Conservation (phyloP, 2,797 vertebrate genomes). For the Mormyrus hasselquistii region DNA sequence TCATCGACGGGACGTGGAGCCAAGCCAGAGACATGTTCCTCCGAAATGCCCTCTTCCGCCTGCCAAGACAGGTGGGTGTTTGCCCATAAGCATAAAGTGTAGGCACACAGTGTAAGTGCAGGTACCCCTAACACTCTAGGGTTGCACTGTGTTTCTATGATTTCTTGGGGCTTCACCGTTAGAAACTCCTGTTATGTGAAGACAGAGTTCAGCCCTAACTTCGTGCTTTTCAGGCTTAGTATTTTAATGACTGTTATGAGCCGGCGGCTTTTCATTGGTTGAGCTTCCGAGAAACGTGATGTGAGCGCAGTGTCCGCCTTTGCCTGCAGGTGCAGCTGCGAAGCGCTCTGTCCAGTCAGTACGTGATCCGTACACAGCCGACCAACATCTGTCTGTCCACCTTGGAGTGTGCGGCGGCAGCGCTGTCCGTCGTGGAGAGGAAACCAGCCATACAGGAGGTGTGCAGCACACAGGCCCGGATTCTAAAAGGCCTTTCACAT, state of each 20-base stretch:
- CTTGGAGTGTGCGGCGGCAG: slow-evolving; percentile 86
- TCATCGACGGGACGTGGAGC: slow-evolving; percentile 97
- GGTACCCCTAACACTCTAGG: not conserved
- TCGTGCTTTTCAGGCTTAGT: not conserved
- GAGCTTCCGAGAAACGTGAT: not conserved
- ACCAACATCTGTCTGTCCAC: slow-evolving; percentile 91
- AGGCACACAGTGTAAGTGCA: not conserved
- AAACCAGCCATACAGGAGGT: slow-evolving; percentile 84
- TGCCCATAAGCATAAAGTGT: not conserved
- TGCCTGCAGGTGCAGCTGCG: slow-evolving; percentile 79
- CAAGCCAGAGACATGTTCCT: slow-evolving; percentile 98
- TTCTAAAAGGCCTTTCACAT: too few relatives aligned
- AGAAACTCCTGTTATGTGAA: not conserved
- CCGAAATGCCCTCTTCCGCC: slow-evolving; percentile 82
- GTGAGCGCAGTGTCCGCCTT: not conserved
- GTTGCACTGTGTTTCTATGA: not conserved
- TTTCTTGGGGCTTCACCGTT: not conserved
- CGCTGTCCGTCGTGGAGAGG: slow-evolving; percentile 81
- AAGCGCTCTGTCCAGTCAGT: slow-evolving; percentile 81
- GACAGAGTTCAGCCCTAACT: not conserved
- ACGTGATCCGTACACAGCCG: slow-evolving; percentile 93
- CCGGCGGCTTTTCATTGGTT: not conserved
- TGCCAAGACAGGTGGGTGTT: slow-evolving; percentile 79
- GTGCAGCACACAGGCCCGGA: slow-evolving; percentile 28
- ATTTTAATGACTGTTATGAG: not conserved